Percentiles rank a stretch among this genome's conserved stretches.
phyloP scores from a whole-genome alignment of 53 echinoderm and acorn worm species.

The Mesocentrotus franciscanus region DNA sequence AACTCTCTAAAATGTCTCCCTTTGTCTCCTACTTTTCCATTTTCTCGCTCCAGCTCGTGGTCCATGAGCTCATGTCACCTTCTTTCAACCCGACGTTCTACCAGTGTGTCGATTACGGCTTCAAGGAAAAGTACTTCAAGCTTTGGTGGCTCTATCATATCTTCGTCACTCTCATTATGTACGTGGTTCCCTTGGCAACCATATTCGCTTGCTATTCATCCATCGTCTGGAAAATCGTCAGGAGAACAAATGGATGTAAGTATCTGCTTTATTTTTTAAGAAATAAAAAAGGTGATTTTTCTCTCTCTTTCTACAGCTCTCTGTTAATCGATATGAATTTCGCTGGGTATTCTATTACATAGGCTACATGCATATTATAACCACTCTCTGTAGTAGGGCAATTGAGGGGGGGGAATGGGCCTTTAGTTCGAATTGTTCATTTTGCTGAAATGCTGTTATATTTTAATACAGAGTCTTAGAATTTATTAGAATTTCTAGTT shows the following conservation, averaged over 20 bases:
- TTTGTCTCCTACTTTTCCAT: background rate
- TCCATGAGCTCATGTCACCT: slow-evolving; percentile 59
- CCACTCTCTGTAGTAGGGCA: too few species aligned
- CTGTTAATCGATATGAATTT: too few species aligned
- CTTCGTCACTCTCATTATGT: slow-evolving; percentile 78
- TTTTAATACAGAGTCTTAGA: too few species aligned
- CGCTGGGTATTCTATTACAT: too few species aligned
- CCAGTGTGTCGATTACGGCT: slow-evolving; percentile 86
- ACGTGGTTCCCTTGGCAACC: slow-evolving; percentile 82
- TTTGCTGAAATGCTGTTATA: too few species aligned
- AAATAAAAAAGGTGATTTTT: background rate
- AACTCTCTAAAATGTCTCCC: background rate
- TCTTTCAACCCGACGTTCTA: slow-evolving; percentile 69
- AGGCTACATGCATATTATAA: too few species aligned
- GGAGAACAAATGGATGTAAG: slow-evolving; percentile 70
- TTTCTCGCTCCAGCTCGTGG: slow-evolving; percentile 32
- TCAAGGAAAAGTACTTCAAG: slow-evolving; percentile 48
- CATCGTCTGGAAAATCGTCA: slow-evolving; percentile 85
- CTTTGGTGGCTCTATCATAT: slow-evolving; percentile 77
- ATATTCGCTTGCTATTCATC: slow-evolving; percentile 91
- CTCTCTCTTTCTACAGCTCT: too few species aligned
- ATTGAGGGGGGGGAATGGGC: too few species aligned
- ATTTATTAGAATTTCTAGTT: too few species aligned
- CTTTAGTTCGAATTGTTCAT: too few species aligned
- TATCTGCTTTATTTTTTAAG: background rate